These are phyloP conservation scores for Stramonita haemastoma DNA, from an alignment of 2,888 invertebrate species.

Conservation along the genomic window DNA sequence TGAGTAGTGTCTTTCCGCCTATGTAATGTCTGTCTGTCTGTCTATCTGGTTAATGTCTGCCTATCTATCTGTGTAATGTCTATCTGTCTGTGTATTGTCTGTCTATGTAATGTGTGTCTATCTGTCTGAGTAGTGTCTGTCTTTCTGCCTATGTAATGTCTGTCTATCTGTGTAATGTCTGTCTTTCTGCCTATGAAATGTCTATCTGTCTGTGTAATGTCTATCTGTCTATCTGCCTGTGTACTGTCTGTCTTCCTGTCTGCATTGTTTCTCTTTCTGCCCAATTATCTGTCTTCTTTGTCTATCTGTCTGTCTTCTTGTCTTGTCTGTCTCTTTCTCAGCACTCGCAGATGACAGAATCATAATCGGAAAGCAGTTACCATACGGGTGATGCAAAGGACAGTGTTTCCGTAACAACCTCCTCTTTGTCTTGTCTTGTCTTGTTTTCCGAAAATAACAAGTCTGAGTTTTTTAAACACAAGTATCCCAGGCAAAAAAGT, in stretches of 20 bases:
- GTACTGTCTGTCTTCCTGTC: background rate
- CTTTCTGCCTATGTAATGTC: too few species aligned
- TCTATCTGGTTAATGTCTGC: background rate
- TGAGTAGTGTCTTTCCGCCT: background rate
- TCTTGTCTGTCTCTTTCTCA: too few species aligned
- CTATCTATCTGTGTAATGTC: background rate
- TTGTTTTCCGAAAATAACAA: background rate
- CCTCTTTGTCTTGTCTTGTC: background rate
- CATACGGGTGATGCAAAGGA: too few species aligned
- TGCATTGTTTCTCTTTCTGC: background rate
- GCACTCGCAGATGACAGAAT: background rate
- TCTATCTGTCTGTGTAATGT: background rate
- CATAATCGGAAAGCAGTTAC: background rate
- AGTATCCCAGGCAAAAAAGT: background rate
- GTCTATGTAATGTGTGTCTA: background rate
- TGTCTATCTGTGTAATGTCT: background rate
- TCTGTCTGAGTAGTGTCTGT: too few species aligned
- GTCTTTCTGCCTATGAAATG: background rate
- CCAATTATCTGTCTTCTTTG: background rate
- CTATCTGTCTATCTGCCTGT: background rate
- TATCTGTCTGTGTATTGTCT: background rate
- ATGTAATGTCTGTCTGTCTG: background rate
- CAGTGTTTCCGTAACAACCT: background rate
- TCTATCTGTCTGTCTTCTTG: too few species aligned
- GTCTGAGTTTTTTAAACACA: background rate